These are phyloP conservation scores for Maniola jurtina DNA, from an alignment of 1,140 invertebrate species.

Conservation along the genomic window DNA sequence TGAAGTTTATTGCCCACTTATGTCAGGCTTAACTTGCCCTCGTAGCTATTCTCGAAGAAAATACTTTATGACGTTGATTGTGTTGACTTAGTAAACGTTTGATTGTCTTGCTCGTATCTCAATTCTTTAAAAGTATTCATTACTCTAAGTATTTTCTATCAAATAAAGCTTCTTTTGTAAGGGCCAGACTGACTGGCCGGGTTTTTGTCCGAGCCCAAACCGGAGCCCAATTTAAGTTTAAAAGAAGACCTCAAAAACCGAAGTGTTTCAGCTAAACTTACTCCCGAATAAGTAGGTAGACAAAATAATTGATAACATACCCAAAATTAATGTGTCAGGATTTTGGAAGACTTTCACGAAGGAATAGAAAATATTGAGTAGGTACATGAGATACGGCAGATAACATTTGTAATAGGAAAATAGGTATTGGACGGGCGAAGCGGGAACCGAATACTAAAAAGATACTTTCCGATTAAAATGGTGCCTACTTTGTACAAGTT, in stretches of 20 bases:
- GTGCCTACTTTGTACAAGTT: constrained; percentile 11
- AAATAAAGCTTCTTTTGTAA: background rate
- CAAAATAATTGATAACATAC: background rate
- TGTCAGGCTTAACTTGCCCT: constrained; percentile 77
- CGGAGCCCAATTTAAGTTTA: no score
- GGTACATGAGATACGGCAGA: constrained; percentile 8
- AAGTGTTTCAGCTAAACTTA: no score
- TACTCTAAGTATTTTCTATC: background rate
- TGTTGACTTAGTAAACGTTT: constrained; percentile 57
- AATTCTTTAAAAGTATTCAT: background rate
- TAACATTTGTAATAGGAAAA: constrained; percentile 34
- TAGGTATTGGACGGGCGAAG: constrained; percentile 36
- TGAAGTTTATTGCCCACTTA: constrained; percentile 79
- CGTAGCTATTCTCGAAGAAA: constrained; percentile 70
- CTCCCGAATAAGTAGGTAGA: background rate
- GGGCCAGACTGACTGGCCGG: no score
- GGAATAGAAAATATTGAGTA: constrained; percentile 2
- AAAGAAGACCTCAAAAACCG: no score
- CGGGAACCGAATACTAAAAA: constrained; percentile 42
- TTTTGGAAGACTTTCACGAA: background rate
- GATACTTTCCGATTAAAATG: constrained; percentile 43
- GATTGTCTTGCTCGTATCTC: constrained; percentile 38
- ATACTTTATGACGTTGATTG: constrained; percentile 76
- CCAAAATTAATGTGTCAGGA: background rate
- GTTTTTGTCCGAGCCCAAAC: no score